Conservation (phyloP, 2,888 invertebrate genomes). For the Hypomecis atomaria region DNA sequence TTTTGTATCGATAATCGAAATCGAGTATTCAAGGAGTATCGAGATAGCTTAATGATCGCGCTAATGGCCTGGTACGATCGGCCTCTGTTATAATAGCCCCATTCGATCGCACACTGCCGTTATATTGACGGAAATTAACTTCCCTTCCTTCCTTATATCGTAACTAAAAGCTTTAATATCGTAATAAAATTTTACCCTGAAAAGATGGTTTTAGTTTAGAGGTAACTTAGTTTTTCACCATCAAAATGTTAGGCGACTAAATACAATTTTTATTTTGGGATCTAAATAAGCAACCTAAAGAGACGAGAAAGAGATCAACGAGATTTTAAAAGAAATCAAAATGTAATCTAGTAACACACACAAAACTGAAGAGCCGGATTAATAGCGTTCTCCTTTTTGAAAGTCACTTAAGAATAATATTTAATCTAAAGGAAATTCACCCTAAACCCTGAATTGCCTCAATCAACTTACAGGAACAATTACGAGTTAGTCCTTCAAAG, state of each 20-base stretch:
- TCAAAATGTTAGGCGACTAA: too few species aligned
- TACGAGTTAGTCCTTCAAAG: constrained; percentile 30
- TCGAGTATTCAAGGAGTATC: constrained; percentile 52
- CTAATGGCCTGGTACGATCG: constrained; percentile 57
- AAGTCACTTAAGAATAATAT: constrained; percentile 1
- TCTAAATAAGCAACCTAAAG: too few species aligned
- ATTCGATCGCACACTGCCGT: constrained; percentile 46
- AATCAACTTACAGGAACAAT: constrained; percentile 26
- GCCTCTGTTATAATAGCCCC: constrained; percentile 57
- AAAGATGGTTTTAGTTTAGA: too few species aligned
- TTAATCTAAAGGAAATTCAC: constrained; percentile 4
- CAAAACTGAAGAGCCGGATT: too few species aligned
- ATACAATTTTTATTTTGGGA: too few species aligned
- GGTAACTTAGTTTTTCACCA: too few species aligned
- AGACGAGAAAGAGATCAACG: too few species aligned
- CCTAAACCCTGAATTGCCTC: constrained; percentile 28
- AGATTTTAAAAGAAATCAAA: too few species aligned
- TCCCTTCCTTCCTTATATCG: constrained; percentile 5
- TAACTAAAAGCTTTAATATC: not conserved
- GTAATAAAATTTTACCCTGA: too few species aligned
- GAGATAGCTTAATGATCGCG: constrained; percentile 62
- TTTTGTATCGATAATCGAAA: constrained; percentile 48
- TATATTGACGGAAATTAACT: constrained; percentile 20
- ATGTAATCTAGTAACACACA: too few species aligned
- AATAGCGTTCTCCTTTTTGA: too few species aligned